A percentile compares a stretch with the other conserved stretches of the same genome.
Evolutionary conservation across 2,888 invertebrate species (phyloP).

Genomic region (Chrysolina haemoptera): DNA sequence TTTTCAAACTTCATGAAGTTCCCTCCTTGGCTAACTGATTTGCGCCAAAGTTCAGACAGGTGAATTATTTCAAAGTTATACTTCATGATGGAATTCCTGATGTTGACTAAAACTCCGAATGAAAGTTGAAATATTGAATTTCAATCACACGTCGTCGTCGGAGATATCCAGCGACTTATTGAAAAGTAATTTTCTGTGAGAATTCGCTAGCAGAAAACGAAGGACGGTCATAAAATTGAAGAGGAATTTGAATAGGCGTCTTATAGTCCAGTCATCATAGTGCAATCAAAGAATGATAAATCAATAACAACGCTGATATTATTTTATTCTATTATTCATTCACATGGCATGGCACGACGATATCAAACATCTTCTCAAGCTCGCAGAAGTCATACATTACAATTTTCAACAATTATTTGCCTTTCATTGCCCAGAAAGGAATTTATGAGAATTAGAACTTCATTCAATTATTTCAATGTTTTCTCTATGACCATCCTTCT

Average conservation of each 20-base stretch:
- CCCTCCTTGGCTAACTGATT: background rate
- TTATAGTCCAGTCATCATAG: background rate
- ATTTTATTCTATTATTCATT: too few relatives aligned
- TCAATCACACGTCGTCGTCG: conserved; percentile 13
- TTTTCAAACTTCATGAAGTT: background rate
- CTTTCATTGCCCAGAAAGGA: too few relatives aligned
- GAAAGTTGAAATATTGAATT: conserved; percentile 15
- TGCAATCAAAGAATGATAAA: background rate
- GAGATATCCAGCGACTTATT: conserved; percentile 13
- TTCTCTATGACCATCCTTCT: too few relatives aligned
- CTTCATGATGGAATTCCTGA: conserved; percentile 10
- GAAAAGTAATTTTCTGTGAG: conserved; percentile 21
- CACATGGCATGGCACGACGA: too few relatives aligned
- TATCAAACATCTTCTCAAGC: too few relatives aligned
- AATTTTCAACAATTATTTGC: too few relatives aligned
- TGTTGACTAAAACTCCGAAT: conserved; percentile 15
- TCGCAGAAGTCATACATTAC: too few relatives aligned
- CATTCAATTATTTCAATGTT: too few relatives aligned
- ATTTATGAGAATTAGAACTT: too few relatives aligned
- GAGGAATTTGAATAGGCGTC: conserved; percentile 4
- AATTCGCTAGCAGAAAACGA: conserved; percentile 5
- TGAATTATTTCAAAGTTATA: conserved; percentile 20
- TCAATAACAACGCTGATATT: background rate
- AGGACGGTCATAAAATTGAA: conserved; percentile 19
- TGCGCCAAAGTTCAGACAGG: conserved; percentile 13